Evolutionary conservation across 2,797 vertebrate genomes (phyloP), one percentile per base, ranked within the genome.

Genomic region (Danio albolineatus): DNA sequence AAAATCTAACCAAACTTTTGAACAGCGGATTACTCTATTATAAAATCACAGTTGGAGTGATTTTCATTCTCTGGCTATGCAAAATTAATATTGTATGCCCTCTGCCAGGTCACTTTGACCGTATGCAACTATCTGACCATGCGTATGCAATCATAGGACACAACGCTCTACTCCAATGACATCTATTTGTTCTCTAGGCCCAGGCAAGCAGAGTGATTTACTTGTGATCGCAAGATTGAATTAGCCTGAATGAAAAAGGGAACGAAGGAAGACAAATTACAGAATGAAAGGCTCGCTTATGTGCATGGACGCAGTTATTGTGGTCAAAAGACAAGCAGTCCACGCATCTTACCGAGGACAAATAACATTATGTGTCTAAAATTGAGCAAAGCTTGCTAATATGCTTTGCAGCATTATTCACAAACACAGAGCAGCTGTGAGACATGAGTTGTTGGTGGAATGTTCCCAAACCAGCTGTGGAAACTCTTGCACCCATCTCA

Each of bases 161-260:
- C 76, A 56, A 43, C 48, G 51, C 44, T 60, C 46, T 60, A 54
- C 56, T 82, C 28, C 10, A n/a, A 79, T 79, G 70, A 71, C 39
- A 19, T 69, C 28, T 72, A 38, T 74, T 78, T 74, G 70, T 60
- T 80, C 66, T 54, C 62, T 75, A 80, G 69, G 54, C 38, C 57
- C 65, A 76, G 71, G 41, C 43, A 56, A 73, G 43, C 56, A 66
- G 80, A 84, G 84, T 86, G 86, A 87, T 86, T 82, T 87, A 62
- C 83, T 87, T 87, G 84, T 87, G 83, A 85, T 83, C 70, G 21
- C 43, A 72, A 76, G 46, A 80, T 82, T 75, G 43, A 79, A 82
- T 86, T 85, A 82, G 72, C 84, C 82, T 62, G 76, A 75, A 80
- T 56, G 19, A 64, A 69, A n/a, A 43, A 46, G 4, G 65, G 36